A percentile compares a stretch with the other conserved stretches of the same genome.
phyloP scores from a whole-genome alignment of 53 echinoderm and acorn worm species.

The Crossaster papposus region DNA sequence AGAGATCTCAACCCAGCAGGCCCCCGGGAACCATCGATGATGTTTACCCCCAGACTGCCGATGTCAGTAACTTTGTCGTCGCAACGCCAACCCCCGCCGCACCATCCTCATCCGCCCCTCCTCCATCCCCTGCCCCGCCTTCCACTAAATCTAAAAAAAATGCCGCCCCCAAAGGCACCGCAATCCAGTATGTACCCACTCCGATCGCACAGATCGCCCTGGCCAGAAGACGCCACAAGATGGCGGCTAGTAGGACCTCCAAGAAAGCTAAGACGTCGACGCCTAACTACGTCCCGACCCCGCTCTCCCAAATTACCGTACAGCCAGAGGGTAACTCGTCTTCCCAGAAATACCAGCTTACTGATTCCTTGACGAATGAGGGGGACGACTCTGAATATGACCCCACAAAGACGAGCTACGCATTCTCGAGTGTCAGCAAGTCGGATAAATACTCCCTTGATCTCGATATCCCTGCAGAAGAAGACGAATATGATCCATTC shows the following conservation, averaged over 20 bases:
- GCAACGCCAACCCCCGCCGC: background rate
- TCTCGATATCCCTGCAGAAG: background rate
- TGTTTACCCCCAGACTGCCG: constrained; percentile 55
- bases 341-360: background rate
- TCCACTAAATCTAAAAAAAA: too few relatives aligned
- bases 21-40: constrained; percentile 32
- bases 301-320: constrained; percentile 58
- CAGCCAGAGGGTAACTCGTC: background rate
- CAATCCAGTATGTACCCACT: constrained; percentile 59
- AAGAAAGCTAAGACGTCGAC: constrained; percentile 10
- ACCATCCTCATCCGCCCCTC: background rate
- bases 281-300: constrained; percentile 63
- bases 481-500: constrained; percentile 67
- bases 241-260: constrained; percentile 33
- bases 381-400: constrained; percentile 15
- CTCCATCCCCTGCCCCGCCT: background rate
- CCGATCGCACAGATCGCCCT: constrained; percentile 54
- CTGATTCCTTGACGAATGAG: background rate
- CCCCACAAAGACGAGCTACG: constrained; percentile 23
- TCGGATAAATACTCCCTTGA: constrained; percentile 40
- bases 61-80: constrained; percentile 37
- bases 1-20: background rate
- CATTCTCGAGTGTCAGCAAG: constrained; percentile 9
- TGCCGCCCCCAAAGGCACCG: background rate
- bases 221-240: constrained; percentile 34